Evolutionary conservation across 2,797 vertebrate species (phyloP).

Genomic region (Aphelocoma californica): DNA sequence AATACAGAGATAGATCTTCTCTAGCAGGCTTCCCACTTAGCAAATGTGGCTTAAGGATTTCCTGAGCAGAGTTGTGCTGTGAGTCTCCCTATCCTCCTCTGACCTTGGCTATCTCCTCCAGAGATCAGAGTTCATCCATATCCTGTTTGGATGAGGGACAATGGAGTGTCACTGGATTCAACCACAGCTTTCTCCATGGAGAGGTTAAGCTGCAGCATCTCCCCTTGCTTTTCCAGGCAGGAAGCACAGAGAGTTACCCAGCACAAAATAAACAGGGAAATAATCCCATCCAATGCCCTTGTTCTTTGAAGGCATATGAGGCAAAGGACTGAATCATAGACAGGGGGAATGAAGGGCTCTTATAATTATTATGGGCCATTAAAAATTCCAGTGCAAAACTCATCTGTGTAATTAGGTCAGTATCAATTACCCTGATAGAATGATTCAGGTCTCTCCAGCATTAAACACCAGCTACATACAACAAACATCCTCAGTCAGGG

Average conservation of each 20-base stretch:
- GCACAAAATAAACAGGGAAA: not conserved
- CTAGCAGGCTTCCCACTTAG: not conserved
- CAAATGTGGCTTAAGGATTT: not conserved
- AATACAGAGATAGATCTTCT: not conserved
- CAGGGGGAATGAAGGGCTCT: not conserved
- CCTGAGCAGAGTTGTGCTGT: not conserved
- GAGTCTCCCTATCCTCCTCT: fast-evolving
- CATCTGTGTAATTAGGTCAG: conserved; percentile 13
- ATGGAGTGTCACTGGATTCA: fast-evolving
- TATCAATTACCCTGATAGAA: not conserved
- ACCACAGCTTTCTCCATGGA: not conserved
- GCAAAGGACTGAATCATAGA: not conserved
- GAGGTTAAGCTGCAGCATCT: not conserved
- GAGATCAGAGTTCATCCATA: not conserved
- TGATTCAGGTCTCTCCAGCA: not conserved
- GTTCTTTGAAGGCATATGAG: not conserved
- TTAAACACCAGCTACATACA: not conserved
- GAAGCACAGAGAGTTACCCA: not conserved
- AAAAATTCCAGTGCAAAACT: conserved; percentile 8
- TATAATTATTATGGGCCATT: conserved; percentile 8
- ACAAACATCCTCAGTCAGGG: not conserved
- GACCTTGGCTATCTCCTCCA: not conserved
- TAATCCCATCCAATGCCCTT: not conserved
- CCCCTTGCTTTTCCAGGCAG: not conserved
- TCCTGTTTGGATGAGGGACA: not conserved